Evolutionary conservation across 2,888 invertebrate genomes (phyloP), one percentile per base, ranked within the genome.

Genomic region (Marronus borbonicus): DNA sequence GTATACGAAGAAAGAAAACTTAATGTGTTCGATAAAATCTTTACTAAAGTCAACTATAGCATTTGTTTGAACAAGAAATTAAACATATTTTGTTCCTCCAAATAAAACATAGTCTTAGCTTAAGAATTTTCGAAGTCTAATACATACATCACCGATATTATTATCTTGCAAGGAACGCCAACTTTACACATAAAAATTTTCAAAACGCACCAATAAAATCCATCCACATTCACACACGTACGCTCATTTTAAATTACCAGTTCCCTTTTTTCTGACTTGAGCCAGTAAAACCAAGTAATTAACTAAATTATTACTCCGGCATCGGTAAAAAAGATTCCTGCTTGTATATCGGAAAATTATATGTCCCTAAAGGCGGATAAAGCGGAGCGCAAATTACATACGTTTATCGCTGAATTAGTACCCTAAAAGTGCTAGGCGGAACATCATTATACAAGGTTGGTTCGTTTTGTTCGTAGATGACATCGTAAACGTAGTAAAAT

Each of bases 341-440:
- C 28, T 50, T 50, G 68, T 50, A 50, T 68, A 68, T 68, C 50
- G 50, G 68, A 50, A 68, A 68, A 68, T 68, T 68, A 50, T 68
- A 68, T 24, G 68, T 68, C 50, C 28, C 68, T 17, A 50, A 68
- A 50, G 39, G 50, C 50, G 68, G 68, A 50, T 68, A 68, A 68
- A 68, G n/a, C 50, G 68, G 50, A 50, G 52, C 49, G 50, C 50
- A 68, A 68, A 68, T 68, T 68, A 68, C 50, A 68, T 68, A 68
- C 50, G 68, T 50, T 68, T 68, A 24, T 28, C 68, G 49, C 28
- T 68, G 49, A 50, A 68, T 50, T 49, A 50, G 49, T 68, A 68
- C 24, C 28, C 50, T 68, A 68, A 68, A 68, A 50, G 49, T 49
- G 50, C 49, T 49, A 68, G 68, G 68, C 50, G 50, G 68, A 50